A percentile compares a stretch with the other conserved stretches of the same genome.
Evolutionary conservation across 2,888 invertebrate genomes (phyloP).

Genomic region (Agrypnus murinus): DNA sequence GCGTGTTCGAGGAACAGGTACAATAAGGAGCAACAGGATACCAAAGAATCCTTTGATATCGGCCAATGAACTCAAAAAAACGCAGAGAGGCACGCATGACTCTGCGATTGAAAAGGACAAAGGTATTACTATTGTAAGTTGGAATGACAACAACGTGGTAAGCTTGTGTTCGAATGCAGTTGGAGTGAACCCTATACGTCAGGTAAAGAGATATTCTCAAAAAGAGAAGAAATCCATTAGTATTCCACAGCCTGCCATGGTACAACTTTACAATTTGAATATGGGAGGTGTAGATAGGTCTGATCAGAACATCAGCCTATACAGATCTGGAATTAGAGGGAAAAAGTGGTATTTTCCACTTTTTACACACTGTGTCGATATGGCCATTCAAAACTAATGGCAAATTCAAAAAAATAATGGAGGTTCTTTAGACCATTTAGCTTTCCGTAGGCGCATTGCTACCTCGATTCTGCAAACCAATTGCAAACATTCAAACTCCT

Average conservation of each 20-base stretch:
- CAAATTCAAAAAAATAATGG: constrained; percentile 52
- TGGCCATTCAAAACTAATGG: constrained; percentile 58
- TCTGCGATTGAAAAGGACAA: background rate
- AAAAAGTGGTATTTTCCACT: constrained; percentile 61
- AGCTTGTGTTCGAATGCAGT: constrained; percentile 29
- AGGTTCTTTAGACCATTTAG: constrained; percentile 56
- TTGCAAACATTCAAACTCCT: too few relatives aligned
- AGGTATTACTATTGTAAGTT: constrained; percentile 30
- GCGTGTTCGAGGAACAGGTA: constrained; percentile 47
- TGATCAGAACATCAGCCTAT: constrained; percentile 58
- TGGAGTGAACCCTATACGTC: constrained; percentile 24
- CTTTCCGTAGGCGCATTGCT: constrained; percentile 53
- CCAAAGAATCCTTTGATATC: constrained; percentile 26
- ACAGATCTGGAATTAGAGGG: constrained; percentile 55
- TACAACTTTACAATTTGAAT: constrained; percentile 51
- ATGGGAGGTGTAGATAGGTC: constrained; percentile 56
- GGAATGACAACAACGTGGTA: constrained; percentile 44
- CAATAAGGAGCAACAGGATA: constrained; percentile 50
- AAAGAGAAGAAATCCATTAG: constrained; percentile 39
- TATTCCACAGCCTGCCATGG: constrained; percentile 14
- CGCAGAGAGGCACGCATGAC: constrained; percentile 37
- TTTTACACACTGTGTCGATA: constrained; percentile 54
- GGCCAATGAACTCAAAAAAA: constrained; percentile 34
- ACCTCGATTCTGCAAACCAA: too few relatives aligned
- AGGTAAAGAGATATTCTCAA: constrained; percentile 45